A percentile compares a stretch with the other conserved stretches of the same genome.
Evolutionary conservation across 2,797 vertebrate genomes (phyloP).

Genomic region (Avahi laniger): DNA sequence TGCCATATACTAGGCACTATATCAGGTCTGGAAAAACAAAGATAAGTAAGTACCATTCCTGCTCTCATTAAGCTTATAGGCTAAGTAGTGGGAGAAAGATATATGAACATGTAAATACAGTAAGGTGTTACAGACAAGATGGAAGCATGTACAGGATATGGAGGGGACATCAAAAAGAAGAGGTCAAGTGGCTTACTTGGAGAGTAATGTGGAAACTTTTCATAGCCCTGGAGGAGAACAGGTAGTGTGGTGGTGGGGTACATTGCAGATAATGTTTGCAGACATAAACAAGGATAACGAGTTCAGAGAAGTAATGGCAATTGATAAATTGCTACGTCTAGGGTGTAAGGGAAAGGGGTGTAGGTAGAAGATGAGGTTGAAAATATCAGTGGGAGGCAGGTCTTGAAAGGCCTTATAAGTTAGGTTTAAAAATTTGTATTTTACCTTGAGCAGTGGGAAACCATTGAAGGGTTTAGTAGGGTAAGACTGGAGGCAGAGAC

Average conservation of each 20-base stretch:
- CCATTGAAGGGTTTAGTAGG: background rate
- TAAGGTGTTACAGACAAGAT: background rate
- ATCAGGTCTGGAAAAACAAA: background rate
- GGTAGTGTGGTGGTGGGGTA: background rate
- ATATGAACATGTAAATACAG: background rate
- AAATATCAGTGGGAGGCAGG: background rate
- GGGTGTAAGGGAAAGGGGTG: background rate
- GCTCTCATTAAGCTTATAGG: background rate
- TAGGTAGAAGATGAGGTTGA: background rate
- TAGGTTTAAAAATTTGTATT: constrained; percentile 7
- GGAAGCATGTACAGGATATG: background rate
- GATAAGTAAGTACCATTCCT: background rate
- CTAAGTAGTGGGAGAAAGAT: background rate
- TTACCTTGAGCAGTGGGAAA: background rate
- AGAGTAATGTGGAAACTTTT: background rate
- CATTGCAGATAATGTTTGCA: background rate
- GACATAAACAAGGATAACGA: background rate
- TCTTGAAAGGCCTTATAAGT: background rate
- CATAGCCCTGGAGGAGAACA: background rate
- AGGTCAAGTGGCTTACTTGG: background rate
- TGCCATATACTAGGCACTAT: background rate
- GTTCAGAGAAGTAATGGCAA: background rate
- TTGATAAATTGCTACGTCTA: background rate
- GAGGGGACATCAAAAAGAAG: background rate
- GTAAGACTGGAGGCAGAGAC: background rate